Evolutionary conservation across 1,140 invertebrate genomes (phyloP).

Genomic region (Phocides pigmalion): DNA sequence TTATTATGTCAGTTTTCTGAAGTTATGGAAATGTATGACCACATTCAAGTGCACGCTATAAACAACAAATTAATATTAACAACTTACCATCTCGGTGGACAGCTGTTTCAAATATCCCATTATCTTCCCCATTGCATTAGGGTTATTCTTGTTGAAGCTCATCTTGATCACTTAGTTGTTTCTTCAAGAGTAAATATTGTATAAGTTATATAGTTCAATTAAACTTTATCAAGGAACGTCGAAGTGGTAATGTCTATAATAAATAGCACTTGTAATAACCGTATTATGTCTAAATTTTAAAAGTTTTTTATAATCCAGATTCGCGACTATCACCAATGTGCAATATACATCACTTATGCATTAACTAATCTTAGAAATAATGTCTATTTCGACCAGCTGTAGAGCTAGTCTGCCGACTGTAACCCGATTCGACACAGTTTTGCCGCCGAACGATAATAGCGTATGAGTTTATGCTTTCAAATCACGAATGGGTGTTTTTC

Average conservation of each 20-base stretch:
- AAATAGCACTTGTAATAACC: conserved; percentile 60
- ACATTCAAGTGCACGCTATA: background rate
- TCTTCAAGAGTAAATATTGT: conserved; percentile 5
- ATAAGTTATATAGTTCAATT: conserved; percentile 33
- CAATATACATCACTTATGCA: conserved; percentile 57
- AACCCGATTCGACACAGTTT: conserved; percentile 62
- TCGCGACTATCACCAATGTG: conserved; percentile 56
- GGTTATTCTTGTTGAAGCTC: conserved; percentile 82
- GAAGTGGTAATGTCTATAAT: conserved; percentile 72
- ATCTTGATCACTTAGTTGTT: conserved; percentile 59
- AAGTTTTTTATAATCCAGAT: conserved; percentile 68
- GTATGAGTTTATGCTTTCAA: conserved; percentile 31
- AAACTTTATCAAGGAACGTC: conserved; percentile 66
- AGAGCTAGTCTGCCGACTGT: conserved; percentile 37
- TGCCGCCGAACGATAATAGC: conserved; percentile 36
- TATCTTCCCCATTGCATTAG: conserved; percentile 78
- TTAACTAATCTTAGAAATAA: conserved; percentile 31
- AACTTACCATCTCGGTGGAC: conserved; percentile 81
- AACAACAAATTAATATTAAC: conserved; percentile 15
- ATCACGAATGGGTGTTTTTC: conserved; percentile 45
- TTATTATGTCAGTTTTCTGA: background rate
- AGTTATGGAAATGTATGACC: background rate
- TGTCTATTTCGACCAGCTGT: conserved; percentile 34
- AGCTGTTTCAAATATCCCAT: conserved; percentile 80
- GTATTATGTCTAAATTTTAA: conserved; percentile 50